Evolutionary conservation across 2,113 vertebrate genomes (phyloP), one percentile per base, ranked within the genome.

Genomic region (Coptodon bakossiorum): DNA sequence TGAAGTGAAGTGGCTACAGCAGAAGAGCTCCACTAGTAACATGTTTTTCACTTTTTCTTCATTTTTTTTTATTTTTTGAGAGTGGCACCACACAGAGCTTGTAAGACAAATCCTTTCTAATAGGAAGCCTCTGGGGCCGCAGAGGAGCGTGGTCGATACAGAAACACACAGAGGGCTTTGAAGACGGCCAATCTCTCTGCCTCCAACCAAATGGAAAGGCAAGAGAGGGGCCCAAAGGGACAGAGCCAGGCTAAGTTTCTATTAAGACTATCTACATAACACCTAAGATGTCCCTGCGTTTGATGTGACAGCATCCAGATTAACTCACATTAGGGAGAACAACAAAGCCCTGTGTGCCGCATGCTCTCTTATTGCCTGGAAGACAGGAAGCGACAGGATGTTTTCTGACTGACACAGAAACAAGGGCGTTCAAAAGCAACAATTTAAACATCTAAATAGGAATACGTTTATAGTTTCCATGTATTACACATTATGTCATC

Each of bases 101-200:
- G 93, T 95, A 94, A 94, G 93, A 96, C 94, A 95, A 95, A 94
- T 95, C 91, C 92, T 92, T 92, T 92, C 88, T 95, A 95, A 95
- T 94, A 93, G 93, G 90, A 93, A 89, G 88, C 91, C 95, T 91
- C 91, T 83, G 40, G 94, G 93, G 91, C 89, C 40, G 76, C 90
- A 92, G 83, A 89, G 89, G 80, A 90, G 91, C 53, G 5, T 87
- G 93, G 95, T 96, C 92, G 92, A 95, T 95, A 94, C 92, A 82
- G 66, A 90, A 89, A 92, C 78, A 89, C 86, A 90, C 92, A 57
- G 84, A 92, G 86, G 89, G 90, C 93, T 96, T 96, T 96, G 94
- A 95, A 94, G 94, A 93, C 89, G 89, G 83, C 90, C 90, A 78
- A 89, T 93, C 93, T 92, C 89, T 91, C 80, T 90, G 87, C 90